Base-by-base conservation (phyloP, 2,797 vertebrate species). In the Halcyon leucocephala region DNA sequence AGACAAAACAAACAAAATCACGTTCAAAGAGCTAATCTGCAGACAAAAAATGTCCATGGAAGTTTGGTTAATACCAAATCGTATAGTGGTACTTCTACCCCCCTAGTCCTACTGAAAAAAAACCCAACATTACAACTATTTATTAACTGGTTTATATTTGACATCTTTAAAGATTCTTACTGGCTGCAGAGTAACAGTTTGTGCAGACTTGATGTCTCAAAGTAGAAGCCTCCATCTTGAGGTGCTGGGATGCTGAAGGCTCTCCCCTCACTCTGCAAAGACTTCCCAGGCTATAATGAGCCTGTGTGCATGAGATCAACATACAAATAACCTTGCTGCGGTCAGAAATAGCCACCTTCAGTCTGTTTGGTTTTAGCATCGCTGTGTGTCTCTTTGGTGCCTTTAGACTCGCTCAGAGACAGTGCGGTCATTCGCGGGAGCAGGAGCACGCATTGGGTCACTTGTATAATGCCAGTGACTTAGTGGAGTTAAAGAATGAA, bases 261-360 rank as follows among this genome's bases (percentile, higher is more conserved):
- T 66, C 48, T 67, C 12, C 48, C 42, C 29, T 67, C 10, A 41
- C 37, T 57, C 58, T 71, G 22, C 29, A 77, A 55, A 62, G 64
- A 41, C 18, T 62, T 51, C 37, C 48, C 55, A 37, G 48, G 65
- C 46, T 55, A 16, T 54, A 39, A 49, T 5, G 41, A 64, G 48
- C 31, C 26, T 26, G 19, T 31, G 26, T n/a, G 44, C 0, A 0
- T 24, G 42, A 57, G 42, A 29, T 52, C n/a, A 76, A 61, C 7
- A 5, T 16, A 31, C 5, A 13, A 48, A 67, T 41, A 12, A 48
- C 26, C 77, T 67, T 83, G 17, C 6, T 35, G 17, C 33, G 48
- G 39, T 69, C 14, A 35, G 62, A 17, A 18, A 25, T 26, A 37
- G 5, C 26, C 20, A 6, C 12, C 14, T 51, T 33, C 21, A 12